Evolutionary conservation across 2,888 invertebrate genomes (phyloP), one percentile per base, ranked within the genome.

Genomic region (Drosophila setosimentum): DNA sequence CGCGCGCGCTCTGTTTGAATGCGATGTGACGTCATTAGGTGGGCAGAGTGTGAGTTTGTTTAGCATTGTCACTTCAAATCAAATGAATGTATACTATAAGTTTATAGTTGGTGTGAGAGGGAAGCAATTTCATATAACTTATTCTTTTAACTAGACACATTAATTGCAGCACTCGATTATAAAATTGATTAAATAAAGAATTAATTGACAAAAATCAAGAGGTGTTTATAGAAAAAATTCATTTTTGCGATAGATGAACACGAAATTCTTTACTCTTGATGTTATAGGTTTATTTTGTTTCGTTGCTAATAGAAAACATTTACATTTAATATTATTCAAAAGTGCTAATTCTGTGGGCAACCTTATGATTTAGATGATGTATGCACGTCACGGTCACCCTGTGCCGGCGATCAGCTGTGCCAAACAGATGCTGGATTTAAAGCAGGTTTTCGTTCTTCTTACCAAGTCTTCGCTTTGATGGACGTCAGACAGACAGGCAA

Each of bases 231-330:
- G 78, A 93, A 95, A 95, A 95, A 95, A 94, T 94, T 95, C 95
- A 95, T 95, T 95, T 95, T 95, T 95, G 95, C 94, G 94, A 95
- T 95, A 95, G 95, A 94, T 91, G 94, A 94, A 94, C 94, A 93
- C 94, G 93, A 92, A 11, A 65, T 84, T 72, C 92, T 93, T 94
- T 94, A 94, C 94, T 93, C 94, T 94, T 95, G 94, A 94, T 94
- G 94, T 94, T 95, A 7, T 29, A 29, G 29, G 7, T 0, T 92
- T 94, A 92, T 91, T 94, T 85, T 93, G 93, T 92, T 95, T 94
- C 94, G 91, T 94, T 90, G 94, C 94, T 82, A 94, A 94, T 87
- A n/a, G n/a, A n/a, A 95, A 95, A 68, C 94, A 95, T 94, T 94
- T 95, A 92, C 94, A 95, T 85, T 93, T 94, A 91, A 93, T 94